Evolutionary conservation across 2,888 invertebrate species (phyloP).

Genomic region (Orthosia gothica): DNA sequence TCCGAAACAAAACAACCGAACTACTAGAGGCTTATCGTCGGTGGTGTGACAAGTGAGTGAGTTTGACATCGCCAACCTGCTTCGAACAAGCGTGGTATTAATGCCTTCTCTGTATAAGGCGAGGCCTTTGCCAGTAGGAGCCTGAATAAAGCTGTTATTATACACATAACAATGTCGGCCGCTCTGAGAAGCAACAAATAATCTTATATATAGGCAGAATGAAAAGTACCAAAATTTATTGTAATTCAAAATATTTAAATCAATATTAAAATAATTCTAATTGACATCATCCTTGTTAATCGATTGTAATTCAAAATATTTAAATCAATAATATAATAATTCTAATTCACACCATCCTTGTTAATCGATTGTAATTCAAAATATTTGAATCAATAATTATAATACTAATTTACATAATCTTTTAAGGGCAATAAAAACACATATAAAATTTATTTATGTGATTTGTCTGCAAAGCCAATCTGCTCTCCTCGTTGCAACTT

Average conservation of each 20-base stretch:
- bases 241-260: slow-evolving; percentile 3
- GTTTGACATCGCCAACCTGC: too few relatives aligned
- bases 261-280: neutral
- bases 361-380: slow-evolving; percentile 6
- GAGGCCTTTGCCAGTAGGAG: too few relatives aligned
- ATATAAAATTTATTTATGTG: slow-evolving; percentile 28
- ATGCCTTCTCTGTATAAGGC: too few relatives aligned
- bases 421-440: neutral
- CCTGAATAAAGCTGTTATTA: too few relatives aligned
- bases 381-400: slow-evolving; percentile 9
- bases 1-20: too few relatives aligned
- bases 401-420: slow-evolving; percentile 23
- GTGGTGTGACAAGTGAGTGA: too few relatives aligned
- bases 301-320: slow-evolving; percentile 7
- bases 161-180: too few relatives aligned
- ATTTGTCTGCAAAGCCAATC: slow-evolving; percentile 36
- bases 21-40: too few relatives aligned
- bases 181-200: neutral
- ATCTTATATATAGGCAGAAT: neutral
- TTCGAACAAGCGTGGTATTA: too few relatives aligned
- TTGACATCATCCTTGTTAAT: neutral
- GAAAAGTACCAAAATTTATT: neutral
- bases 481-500: slow-evolving; percentile 67
- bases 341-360: neutral
- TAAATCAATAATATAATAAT: neutral